These are phyloP conservation scores for Pseudorhombus dupliciocellatus DNA, from an alignment of 2,113 vertebrate genomes.

Conservation along the genomic window DNA sequence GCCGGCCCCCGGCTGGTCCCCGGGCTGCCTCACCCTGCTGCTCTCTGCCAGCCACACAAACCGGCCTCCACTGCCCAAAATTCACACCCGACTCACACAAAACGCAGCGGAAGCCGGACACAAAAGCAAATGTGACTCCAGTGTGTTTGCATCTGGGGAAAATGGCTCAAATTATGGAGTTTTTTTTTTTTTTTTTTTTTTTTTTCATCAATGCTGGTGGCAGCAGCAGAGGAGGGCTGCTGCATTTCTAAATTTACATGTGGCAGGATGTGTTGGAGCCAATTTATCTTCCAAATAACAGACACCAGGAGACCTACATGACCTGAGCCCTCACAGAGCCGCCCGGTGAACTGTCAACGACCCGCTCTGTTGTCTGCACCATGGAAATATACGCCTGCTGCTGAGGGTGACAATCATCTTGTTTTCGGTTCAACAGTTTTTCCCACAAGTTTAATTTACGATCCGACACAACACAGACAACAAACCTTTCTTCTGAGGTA, in stretches of 20 bases:
- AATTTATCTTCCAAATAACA: constrained; percentile 49
- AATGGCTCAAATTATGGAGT: constrained; percentile 54
- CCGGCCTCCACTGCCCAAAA: constrained; percentile 42
- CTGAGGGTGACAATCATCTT: constrained; percentile 25
- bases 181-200: too few relatives aligned
- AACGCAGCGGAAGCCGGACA: constrained; percentile 62
- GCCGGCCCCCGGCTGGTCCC: constrained; percentile 47
- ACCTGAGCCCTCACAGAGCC: constrained; percentile 20
- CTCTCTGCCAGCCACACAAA: constrained; percentile 65
- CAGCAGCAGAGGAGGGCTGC: constrained; percentile 10
- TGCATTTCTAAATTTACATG: constrained; percentile 64
- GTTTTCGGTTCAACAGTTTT: constrained; percentile 19
- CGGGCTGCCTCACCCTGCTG: constrained; percentile 66
- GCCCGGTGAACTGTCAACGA: constrained; percentile 45
- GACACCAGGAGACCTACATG: constrained; percentile 36
- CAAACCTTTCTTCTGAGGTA: not conserved
- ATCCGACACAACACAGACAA: not conserved
- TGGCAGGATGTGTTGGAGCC: constrained; percentile 58
- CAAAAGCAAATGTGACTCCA: constrained; percentile 59
- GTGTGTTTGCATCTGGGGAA: constrained; percentile 49
- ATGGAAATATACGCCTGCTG: constrained; percentile 17
- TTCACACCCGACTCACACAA: constrained; percentile 64
- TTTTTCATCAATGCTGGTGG: constrained; percentile 60
- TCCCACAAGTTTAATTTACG: constrained; percentile 19
- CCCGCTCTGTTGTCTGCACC: constrained; percentile 6